Evolutionary conservation across 1,140 invertebrate genomes (phyloP).

Genomic region (Schlechtendalia chinensis): DNA sequence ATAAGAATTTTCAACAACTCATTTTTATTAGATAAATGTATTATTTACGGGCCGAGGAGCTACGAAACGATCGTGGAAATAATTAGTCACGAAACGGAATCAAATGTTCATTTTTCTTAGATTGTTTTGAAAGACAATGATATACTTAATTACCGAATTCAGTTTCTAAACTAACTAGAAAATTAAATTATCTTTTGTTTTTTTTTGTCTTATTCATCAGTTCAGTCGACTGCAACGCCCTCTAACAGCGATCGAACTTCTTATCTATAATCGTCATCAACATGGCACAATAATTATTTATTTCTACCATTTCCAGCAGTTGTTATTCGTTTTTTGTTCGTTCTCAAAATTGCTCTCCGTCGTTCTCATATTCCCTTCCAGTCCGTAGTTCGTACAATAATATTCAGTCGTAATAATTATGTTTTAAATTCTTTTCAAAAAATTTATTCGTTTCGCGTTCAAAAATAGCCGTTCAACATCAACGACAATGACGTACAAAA

Average conservation of each 20-base stretch:
- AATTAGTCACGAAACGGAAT: too few species aligned
- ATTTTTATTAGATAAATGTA: too few species aligned
- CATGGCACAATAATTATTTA: conserved; percentile 10
- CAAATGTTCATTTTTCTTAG: too few species aligned
- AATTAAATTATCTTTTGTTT: neutral
- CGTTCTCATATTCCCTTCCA: too few species aligned
- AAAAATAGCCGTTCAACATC: neutral
- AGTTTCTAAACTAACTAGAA: too few species aligned
- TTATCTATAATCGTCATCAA: conserved; percentile 37
- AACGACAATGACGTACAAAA: conserved; percentile 14
- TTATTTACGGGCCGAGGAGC: too few species aligned
- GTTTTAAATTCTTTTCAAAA: neutral
- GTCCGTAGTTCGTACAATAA: too few species aligned
- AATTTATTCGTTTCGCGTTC: neutral
- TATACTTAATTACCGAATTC: too few species aligned
- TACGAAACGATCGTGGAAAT: too few species aligned
- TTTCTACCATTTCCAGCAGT: neutral
- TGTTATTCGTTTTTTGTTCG: neutral
- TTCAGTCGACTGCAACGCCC: neutral
- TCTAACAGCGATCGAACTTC: neutral
- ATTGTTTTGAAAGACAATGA: too few species aligned
- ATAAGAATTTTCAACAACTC: too few species aligned
- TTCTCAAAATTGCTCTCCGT: neutral
- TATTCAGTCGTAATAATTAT: neutral
- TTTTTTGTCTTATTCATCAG: neutral